Evolutionary conservation across 2,888 invertebrate genomes (phyloP).

Genomic region (Lydus trimaculatus): DNA sequence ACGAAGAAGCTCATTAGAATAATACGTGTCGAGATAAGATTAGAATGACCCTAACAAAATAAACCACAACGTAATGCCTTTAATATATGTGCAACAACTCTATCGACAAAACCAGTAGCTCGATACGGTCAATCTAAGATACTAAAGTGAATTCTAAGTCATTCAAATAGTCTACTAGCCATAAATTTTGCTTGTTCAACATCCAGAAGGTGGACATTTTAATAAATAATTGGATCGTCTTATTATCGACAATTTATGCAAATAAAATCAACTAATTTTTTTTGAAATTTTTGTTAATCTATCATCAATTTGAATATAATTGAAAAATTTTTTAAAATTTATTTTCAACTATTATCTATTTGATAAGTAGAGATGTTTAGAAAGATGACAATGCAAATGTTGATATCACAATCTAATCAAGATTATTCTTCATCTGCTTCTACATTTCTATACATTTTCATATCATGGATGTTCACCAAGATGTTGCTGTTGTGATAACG

Average conservation of each 20-base stretch:
- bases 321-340: too few species aligned
- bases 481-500: constrained; percentile 27
- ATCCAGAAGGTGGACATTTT: constrained; percentile 27
- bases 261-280: constrained; percentile 23
- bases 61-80: constrained; percentile 36
- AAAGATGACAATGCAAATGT: constrained; percentile 26
- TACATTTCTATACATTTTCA: constrained; percentile 27
- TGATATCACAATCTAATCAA: constrained; percentile 26
- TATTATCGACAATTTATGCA: constrained; percentile 20
- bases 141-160: constrained; percentile 35
- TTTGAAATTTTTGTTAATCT: too few species aligned
- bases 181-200: constrained; percentile 31
- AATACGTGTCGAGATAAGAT: constrained; percentile 33
- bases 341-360: too few species aligned
- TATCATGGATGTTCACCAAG: not conserved
- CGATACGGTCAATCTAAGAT: constrained; percentile 33
- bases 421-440: constrained; percentile 18
- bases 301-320: too few species aligned
- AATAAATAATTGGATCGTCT: constrained; percentile 24
- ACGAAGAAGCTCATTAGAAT: constrained; percentile 24
- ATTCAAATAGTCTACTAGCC: constrained; percentile 32
- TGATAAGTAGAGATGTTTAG: constrained; percentile 20
- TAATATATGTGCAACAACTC: constrained; percentile 41
- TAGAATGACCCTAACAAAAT: constrained; percentile 35
- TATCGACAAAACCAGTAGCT: constrained; percentile 34